phyloP scores from a whole-genome alignment of 2,113 vertebrate genomes.

The Grammomys surdaster region DNA sequence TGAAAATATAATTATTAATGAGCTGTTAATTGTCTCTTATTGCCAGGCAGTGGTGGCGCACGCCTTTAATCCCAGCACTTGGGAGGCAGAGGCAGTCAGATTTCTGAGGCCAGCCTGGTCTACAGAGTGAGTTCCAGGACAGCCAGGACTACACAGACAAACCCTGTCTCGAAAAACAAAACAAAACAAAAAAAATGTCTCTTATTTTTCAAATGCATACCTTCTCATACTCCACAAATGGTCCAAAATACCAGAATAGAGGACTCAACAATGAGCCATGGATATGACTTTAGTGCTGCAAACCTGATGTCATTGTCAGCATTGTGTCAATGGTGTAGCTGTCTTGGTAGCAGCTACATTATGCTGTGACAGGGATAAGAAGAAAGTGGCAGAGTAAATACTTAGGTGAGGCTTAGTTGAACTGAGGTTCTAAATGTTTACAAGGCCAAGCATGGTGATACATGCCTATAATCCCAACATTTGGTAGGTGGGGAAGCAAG shows the following conservation, averaged over 20 bases:
- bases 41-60: no score
- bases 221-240: not conserved
- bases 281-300: not conserved
- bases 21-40: constrained; percentile 1
- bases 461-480: not conserved
- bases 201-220: not conserved
- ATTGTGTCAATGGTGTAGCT: not conserved
- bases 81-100: no score
- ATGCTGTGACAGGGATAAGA: not conserved
- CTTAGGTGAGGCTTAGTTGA: not conserved
- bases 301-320: not conserved
- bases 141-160: no score
- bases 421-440: not conserved
- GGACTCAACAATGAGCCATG: not conserved
- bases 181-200: no score
- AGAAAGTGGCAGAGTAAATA: not conserved
- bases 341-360: not conserved
- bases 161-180: no score
- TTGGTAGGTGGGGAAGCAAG: not conserved
- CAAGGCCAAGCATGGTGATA: not conserved
- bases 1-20: constrained; percentile 49
- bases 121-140: no score
- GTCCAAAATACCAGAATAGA: not conserved
- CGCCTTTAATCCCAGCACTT: no score
- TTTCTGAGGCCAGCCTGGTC: no score